Percentiles rank a stretch among this genome's conserved stretches.
Conservation (phyloP, 2,113 vertebrate genomes). For the Elephantulus edwardii region DNA sequence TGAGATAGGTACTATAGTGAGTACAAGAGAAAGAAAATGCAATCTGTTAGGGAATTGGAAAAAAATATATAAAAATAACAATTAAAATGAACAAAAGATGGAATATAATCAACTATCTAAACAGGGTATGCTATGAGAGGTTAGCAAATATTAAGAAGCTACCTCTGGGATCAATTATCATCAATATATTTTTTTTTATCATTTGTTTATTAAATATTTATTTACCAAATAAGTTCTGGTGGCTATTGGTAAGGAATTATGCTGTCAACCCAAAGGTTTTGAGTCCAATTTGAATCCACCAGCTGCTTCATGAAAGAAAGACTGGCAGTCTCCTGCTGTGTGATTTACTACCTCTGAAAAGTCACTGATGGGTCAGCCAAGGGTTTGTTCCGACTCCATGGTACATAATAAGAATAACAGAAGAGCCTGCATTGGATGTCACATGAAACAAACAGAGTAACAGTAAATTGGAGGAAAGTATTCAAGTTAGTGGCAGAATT, state of each 20-base stretch:
- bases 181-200: background rate
- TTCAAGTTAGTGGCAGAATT: conserved; percentile 18
- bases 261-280: no score
- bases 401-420: background rate
- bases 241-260: no score
- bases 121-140: background rate
- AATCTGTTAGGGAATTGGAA: background rate
- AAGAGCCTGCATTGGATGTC: no score
- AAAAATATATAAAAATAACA: background rate
- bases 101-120: background rate
- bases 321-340: no score
- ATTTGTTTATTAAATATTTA: background rate
- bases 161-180: background rate
- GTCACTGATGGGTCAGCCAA: no score
- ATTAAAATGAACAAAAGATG: background rate
- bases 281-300: no score
- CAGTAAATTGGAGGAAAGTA: background rate
- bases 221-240: background rate
- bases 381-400: no score
- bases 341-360: no score
- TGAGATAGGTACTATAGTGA: background rate
- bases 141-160: background rate
- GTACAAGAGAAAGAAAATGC: background rate
- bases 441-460: no score
- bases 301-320: no score